phyloP scores from a whole-genome alignment of 1,140 invertebrate genomes.

The Zaprionus camerounensis region DNA sequence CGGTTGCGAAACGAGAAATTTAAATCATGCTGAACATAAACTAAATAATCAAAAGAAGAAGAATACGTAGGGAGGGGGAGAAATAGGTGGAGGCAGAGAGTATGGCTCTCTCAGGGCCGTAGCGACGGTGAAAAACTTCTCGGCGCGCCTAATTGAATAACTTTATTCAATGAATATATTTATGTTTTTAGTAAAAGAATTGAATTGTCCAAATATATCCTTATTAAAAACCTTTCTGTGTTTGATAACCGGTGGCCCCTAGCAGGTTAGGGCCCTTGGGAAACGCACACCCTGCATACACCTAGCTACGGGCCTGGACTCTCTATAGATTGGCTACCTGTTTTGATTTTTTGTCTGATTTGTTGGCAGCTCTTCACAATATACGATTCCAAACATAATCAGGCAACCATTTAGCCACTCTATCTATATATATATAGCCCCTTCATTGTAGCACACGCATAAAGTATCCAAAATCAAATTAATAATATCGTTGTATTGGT shows the following conservation, averaged over 20 bases:
- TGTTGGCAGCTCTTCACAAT: slow-evolving; percentile 24
- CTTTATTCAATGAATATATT: too few species aligned
- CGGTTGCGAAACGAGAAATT: slow-evolving; percentile 32
- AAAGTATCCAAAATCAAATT: slow-evolving; percentile 76
- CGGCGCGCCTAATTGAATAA: too few species aligned
- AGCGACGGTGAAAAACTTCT: too few species aligned
- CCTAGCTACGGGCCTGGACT: too few species aligned
- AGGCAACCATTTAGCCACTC: slow-evolving; percentile 17
- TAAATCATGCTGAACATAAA: slow-evolving; percentile 45
- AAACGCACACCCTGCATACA: too few species aligned
- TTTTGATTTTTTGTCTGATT: not conserved
- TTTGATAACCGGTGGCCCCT: too few species aligned
- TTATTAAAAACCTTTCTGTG: too few species aligned
- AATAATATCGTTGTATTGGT: slow-evolving; percentile 57
- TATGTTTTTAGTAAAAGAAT: too few species aligned
- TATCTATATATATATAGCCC: not conserved
- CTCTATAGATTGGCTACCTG: slow-evolving; percentile 3
- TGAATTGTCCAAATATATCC: too few species aligned
- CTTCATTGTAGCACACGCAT: slow-evolving; percentile 26
- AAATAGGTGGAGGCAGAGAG: not conserved
- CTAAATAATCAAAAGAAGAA: slow-evolving; percentile 3
- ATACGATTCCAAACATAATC: slow-evolving; percentile 23
- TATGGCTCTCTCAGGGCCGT: too few species aligned
- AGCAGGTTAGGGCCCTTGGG: too few species aligned
- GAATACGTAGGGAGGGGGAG: not conserved